These are phyloP conservation scores for Craseonycteris thonglongyai DNA, from an alignment of 2,113 vertebrate genomes.

Conservation along the genomic window DNA sequence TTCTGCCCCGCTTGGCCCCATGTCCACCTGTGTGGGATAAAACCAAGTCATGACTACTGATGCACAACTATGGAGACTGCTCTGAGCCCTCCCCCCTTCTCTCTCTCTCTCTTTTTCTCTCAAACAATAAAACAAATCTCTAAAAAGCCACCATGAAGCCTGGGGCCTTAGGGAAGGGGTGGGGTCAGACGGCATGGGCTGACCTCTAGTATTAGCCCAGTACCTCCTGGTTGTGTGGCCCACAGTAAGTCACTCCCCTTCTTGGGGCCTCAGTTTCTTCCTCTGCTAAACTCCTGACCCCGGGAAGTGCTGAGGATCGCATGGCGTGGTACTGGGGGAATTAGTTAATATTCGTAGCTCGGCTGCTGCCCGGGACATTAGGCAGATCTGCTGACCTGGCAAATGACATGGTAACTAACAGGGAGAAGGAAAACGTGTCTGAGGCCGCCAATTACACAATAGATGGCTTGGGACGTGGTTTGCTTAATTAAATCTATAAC, in stretches of 20 bases:
- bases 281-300: not conserved
- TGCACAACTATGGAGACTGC: too few species aligned
- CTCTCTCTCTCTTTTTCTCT: too few species aligned
- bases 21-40: too few species aligned
- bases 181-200: rapidly evolving
- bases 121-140: too few species aligned
- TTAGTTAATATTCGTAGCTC: rapidly evolving
- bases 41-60: too few species aligned
- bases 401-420: not conserved
- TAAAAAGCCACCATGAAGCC: rapidly evolving
- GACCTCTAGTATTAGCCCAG: not conserved
- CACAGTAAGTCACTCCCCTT: rapidly evolving
- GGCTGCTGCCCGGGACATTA: not conserved
- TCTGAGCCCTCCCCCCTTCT: too few species aligned
- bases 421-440: not conserved
- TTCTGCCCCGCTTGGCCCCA: too few species aligned
- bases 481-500: conserved; percentile 47
- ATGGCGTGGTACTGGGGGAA: rapidly evolving
- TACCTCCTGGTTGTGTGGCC: rapidly evolving
- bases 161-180: rapidly evolving
- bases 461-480: conserved; percentile 12
- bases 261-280: not conserved
- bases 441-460: not conserved
- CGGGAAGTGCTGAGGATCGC: rapidly evolving
- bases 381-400: conserved; percentile 41